phyloP scores from a whole-genome alignment of 2,113 vertebrate genomes.

The Sclerurus mexicanus region DNA sequence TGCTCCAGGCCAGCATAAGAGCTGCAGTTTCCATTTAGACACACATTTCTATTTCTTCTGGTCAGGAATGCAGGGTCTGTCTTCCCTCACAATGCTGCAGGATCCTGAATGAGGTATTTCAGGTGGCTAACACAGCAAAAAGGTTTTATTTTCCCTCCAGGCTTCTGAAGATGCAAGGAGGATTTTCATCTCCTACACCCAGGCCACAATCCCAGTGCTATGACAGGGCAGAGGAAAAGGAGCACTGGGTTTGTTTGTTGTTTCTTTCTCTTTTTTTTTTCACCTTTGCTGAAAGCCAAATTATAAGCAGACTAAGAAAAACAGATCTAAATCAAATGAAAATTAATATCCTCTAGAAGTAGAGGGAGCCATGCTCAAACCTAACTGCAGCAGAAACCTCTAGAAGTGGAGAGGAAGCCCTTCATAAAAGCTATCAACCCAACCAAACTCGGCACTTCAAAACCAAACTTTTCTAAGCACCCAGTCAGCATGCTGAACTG shows the following conservation, averaged over 20 bases:
- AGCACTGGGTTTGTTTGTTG: background rate
- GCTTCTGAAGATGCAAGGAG: background rate
- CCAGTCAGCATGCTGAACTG: rapidly evolving
- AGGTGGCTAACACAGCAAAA: background rate
- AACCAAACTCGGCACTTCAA: rapidly evolving
- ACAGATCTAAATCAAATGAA: background rate
- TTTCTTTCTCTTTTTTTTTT: background rate
- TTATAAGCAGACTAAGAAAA: background rate
- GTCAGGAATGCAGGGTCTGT: rapidly evolving
- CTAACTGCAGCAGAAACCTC: background rate
- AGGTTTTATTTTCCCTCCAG: background rate
- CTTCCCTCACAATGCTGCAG: rapidly evolving
- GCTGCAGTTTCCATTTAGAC: background rate
- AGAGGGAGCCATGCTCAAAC: background rate
- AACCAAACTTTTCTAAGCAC: background rate
- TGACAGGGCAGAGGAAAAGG: background rate
- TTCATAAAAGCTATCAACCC: rapidly evolving
- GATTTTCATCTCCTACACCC: background rate
- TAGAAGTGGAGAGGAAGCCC: background rate
- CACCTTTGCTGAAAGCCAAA: background rate
- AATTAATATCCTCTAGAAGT: background rate
- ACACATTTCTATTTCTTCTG: background rate
- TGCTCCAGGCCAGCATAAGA: background rate
- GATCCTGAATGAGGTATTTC: background rate
- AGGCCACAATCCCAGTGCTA: background rate